phyloP scores from a whole-genome alignment of 2,888 invertebrate genomes.

The Palloptera scutellata region DNA sequence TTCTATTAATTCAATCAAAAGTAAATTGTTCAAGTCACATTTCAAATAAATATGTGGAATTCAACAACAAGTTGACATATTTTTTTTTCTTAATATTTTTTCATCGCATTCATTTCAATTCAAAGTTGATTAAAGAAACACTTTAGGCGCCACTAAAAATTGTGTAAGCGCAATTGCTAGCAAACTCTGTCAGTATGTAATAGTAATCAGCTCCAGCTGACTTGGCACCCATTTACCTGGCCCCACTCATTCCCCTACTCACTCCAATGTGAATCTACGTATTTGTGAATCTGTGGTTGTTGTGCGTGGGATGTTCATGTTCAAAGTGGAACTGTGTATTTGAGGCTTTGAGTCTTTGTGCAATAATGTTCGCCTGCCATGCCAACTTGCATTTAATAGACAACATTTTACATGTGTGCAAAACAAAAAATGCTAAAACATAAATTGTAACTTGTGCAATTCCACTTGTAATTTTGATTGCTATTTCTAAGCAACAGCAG shows the following conservation, averaged over 20 bases:
- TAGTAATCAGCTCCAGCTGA: constrained; percentile 1
- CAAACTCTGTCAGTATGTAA: constrained; percentile 11
- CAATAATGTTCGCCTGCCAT: not conserved
- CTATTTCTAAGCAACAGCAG: too few relatives aligned
- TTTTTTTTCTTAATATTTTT: too few relatives aligned
- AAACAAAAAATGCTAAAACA: too few relatives aligned
- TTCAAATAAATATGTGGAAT: too few relatives aligned
- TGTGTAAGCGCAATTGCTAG: constrained; percentile 27
- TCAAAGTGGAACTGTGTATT: not conserved
- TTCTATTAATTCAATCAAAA: constrained; percentile 29
- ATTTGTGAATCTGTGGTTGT: constrained; percentile 2
- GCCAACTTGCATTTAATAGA: too few relatives aligned
- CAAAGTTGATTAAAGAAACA: constrained; percentile 36
- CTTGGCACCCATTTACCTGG: not conserved
- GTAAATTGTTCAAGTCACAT: constrained; percentile 29
- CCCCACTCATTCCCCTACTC: constrained; percentile 13
- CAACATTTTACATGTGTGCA: too few relatives aligned
- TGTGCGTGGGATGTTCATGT: not conserved
- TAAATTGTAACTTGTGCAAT: too few relatives aligned
- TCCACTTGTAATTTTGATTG: too few relatives aligned
- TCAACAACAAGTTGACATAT: too few relatives aligned
- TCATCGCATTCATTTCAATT: constrained; percentile 3
- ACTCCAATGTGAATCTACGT: constrained; percentile 18
- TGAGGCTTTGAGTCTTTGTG: not conserved
- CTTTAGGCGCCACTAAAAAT: constrained; percentile 38